These are phyloP conservation scores for Fragum sueziense DNA, from an alignment of 2,888 invertebrate genomes.

Conservation along the genomic window DNA sequence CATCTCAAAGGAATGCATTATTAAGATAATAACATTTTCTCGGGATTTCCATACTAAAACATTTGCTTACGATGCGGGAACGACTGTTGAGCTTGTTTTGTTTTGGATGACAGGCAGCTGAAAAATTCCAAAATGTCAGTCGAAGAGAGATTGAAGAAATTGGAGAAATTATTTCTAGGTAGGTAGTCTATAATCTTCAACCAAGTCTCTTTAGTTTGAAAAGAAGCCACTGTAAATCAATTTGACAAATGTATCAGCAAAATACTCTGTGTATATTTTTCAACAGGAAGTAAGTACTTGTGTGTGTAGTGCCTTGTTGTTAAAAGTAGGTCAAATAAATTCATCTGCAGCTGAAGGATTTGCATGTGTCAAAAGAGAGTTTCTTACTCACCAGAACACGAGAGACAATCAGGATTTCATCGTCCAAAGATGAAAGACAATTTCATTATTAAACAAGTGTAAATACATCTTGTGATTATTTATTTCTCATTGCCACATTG, in stretches of 20 bases:
- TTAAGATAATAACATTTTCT: background rate
- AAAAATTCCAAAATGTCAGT: constrained; percentile 43
- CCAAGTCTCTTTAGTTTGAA: no score
- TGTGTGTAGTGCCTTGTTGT: background rate
- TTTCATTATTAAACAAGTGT: no score
- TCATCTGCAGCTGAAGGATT: background rate
- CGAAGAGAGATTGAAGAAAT: constrained; percentile 90
- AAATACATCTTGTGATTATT: no score
- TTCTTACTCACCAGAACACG: background rate
- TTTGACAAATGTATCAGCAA: no score
- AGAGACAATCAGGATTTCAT: no score
- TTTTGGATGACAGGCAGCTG: constrained; percentile 40
- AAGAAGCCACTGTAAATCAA: no score
- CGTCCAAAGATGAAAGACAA: no score
- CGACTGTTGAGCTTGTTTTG: constrained; percentile 29
- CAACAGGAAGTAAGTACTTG: constrained; percentile 6
- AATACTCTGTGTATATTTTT: background rate
- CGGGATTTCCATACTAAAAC: background rate
- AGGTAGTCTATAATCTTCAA: constrained; percentile 21
- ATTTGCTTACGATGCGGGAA: constrained; percentile 37
- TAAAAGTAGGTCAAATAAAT: constrained; percentile 13
- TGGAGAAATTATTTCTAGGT: constrained; percentile 91
- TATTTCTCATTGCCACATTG: no score
- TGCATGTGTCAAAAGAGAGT: background rate
- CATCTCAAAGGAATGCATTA: background rate